Conservation (phyloP, 1,140 invertebrate genomes). For the Hormaphis cornu region DNA sequence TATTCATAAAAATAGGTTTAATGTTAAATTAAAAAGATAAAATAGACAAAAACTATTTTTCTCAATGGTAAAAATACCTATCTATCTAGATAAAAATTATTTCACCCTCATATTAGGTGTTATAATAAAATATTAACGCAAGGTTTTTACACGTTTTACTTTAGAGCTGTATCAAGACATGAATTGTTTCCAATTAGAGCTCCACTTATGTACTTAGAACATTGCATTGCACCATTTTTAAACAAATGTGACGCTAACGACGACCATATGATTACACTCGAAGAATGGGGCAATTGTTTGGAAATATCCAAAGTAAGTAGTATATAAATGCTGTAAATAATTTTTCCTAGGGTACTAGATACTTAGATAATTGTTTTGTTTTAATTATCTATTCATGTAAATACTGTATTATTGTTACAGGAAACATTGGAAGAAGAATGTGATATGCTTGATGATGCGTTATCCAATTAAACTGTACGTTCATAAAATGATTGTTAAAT, state of each 20-base stretch:
- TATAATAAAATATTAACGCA: background rate
- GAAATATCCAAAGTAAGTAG: constrained; percentile 61
- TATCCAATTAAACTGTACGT: too few species aligned
- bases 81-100: too few species aligned
- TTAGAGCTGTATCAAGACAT: constrained; percentile 72
- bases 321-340: background rate
- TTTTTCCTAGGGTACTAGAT: too few species aligned
- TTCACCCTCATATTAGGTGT: background rate
- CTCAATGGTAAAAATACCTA: too few species aligned
- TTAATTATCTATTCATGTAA: too few species aligned
- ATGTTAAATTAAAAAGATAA: too few species aligned
- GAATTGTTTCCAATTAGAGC: constrained; percentile 90
- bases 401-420: background rate
- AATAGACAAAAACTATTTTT: too few species aligned
- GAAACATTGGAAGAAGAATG: constrained; percentile 1
- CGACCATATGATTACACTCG: constrained; percentile 78
- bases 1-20: too few species aligned
- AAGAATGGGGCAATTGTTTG: constrained; percentile 87
- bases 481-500: too few species aligned
- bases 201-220: constrained; percentile 82
- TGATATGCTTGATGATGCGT: too few species aligned
- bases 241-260: constrained; percentile 76
- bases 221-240: constrained; percentile 91
- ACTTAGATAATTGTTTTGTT: too few species aligned
- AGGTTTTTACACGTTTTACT: constrained; percentile 10